A percentile compares a stretch with the other conserved stretches of the same genome.
phyloP scores from a whole-genome alignment of 2,888 invertebrate species.

The Sialis fuliginosa region DNA sequence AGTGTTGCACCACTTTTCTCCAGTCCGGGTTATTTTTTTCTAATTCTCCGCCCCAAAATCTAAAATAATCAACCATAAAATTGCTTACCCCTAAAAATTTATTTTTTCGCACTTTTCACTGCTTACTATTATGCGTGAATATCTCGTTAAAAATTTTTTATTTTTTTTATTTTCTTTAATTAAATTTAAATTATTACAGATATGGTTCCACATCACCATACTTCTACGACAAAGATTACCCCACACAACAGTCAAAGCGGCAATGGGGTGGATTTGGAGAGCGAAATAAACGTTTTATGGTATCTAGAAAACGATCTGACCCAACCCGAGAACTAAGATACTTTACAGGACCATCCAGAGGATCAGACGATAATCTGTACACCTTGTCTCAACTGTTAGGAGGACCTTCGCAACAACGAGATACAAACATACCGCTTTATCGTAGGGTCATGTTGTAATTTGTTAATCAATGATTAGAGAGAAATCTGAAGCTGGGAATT shows the following conservation, averaged over 20 bases:
- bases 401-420: constrained; percentile 25
- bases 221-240: constrained; percentile 16
- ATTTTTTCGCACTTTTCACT: too few species aligned
- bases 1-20: too few species aligned
- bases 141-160: too few species aligned
- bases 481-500: too few species aligned
- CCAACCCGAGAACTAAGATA: constrained; percentile 23
- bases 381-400: constrained; percentile 37
- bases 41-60: too few species aligned
- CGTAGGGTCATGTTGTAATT: constrained; percentile 41
- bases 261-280: constrained; percentile 15
- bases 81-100: too few species aligned
- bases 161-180: too few species aligned
- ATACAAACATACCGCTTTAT: constrained; percentile 37
- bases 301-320: constrained; percentile 32
- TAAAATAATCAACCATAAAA: too few species aligned
- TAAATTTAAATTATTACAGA: too few species aligned
- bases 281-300: constrained; percentile 39
- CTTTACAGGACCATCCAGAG: constrained; percentile 21
- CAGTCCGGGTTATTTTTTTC: too few species aligned
- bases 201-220: constrained; percentile 9
- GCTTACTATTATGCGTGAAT: too few species aligned
- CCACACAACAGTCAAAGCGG: constrained; percentile 12
- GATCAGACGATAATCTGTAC: constrained; percentile 23
- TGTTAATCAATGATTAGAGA: constrained; percentile 1